Evolutionary conservation across 2,888 invertebrate genomes (phyloP).

Genomic region (Heliconius erato): DNA sequence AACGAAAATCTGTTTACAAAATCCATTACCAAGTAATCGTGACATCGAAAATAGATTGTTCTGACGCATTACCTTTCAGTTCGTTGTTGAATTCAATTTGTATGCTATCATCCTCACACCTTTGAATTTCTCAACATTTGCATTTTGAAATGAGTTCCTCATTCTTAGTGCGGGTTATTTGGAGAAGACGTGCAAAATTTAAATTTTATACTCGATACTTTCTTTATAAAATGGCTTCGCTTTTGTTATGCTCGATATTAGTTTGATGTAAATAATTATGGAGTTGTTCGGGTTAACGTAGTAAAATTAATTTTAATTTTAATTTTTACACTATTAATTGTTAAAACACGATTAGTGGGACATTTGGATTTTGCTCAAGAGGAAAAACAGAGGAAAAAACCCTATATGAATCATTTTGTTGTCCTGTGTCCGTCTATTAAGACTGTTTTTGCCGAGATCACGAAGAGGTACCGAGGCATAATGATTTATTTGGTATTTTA

Average conservation of each 20-base stretch:
- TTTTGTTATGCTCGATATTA: constrained; percentile 5
- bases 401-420: too few species aligned
- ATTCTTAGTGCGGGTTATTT: constrained; percentile 52
- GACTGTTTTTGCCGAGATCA: too few species aligned
- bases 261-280: neutral
- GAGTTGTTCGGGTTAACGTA: neutral
- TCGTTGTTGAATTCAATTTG: constrained; percentile 52
- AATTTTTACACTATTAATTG: too few species aligned
- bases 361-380: too few species aligned
- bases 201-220: constrained; percentile 40
- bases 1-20: constrained; percentile 43
- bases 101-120: constrained; percentile 64
- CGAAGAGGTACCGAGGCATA: too few species aligned
- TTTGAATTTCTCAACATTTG: constrained; percentile 64
- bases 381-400: too few species aligned
- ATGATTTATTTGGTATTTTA: too few species aligned
- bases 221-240: constrained; percentile 2
- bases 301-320: neutral
- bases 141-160: constrained; percentile 69
- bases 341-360: too few species aligned
- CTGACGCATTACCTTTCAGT: constrained; percentile 48
- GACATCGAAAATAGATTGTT: constrained; percentile 38
- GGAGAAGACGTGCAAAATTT: constrained; percentile 49
- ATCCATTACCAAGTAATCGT: constrained; percentile 49
- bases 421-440: too few species aligned